A percentile compares a stretch with the other conserved stretches of the same genome.
Evolutionary conservation across 2,797 vertebrate genomes (phyloP).

Genomic region (Thripadectes ignobilis): DNA sequence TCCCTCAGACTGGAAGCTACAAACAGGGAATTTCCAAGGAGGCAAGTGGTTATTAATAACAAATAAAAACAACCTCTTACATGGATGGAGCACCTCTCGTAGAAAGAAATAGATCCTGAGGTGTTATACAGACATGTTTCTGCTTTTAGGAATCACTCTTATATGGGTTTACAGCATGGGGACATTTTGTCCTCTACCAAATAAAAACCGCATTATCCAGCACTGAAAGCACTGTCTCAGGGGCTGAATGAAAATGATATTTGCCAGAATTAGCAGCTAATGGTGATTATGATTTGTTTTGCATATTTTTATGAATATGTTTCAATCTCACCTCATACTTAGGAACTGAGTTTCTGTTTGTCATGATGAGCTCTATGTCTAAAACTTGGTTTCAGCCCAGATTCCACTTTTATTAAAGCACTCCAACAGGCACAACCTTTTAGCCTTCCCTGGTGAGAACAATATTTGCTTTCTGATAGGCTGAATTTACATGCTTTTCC

Average conservation of each 20-base stretch:
- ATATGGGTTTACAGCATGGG: background rate
- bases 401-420: background rate
- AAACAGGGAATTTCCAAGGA: background rate
- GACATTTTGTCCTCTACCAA: background rate
- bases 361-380: background rate
- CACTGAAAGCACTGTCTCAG: background rate
- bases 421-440: conserved; percentile 63
- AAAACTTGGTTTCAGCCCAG: background rate
- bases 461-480: conserved; percentile 83
- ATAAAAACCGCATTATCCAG: background rate
- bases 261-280: conserved; percentile 12
- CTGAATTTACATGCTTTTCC: conserved; percentile 74
- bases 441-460: conserved; percentile 29
- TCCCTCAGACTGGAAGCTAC: background rate
- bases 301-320: background rate
- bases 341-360: background rate
- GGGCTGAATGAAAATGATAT: background rate
- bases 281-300: background rate
- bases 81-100: conserved; percentile 1
- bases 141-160: conserved; percentile 6
- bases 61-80: conserved; percentile 36
- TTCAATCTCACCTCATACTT: background rate
- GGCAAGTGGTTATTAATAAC: conserved; percentile 46
- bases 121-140: conserved; percentile 18
- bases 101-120: conserved; percentile 27